phyloP scores from a whole-genome alignment of 2,888 invertebrate species.

The Gastracanthus pulcherrimus region DNA sequence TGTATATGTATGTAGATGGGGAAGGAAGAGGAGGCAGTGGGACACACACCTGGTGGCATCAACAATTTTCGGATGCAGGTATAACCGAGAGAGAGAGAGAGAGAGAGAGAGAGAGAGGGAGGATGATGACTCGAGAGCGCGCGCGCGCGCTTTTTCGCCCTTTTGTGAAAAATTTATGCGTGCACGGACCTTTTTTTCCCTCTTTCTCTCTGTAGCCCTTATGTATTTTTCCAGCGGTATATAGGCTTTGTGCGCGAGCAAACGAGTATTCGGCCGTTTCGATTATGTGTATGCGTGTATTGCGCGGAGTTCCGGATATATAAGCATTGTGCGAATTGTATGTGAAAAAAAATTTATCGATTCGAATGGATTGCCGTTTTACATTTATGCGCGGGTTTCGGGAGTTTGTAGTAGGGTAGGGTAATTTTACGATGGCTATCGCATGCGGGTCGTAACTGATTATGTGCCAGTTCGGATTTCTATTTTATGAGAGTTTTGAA shows the following conservation, averaged over 20 bases:
- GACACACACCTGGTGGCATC: conserved; percentile 28
- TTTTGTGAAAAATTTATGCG: not conserved
- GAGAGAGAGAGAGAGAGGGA: not conserved
- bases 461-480: too few species aligned
- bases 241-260: not conserved
- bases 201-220: not conserved
- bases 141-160: conserved; percentile 8
- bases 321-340: too few species aligned
- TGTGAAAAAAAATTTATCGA: too few species aligned
- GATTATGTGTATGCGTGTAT: too few species aligned
- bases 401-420: too few species aligned
- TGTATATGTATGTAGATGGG: conserved; percentile 18
- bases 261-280: too few species aligned
- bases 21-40: conserved; percentile 19
- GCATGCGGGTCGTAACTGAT: too few species aligned
- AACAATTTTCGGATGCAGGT: conserved; percentile 33
- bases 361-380: too few species aligned
- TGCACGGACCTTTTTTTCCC: not conserved
- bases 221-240: not conserved
- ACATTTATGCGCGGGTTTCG: too few species aligned
- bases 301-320: too few species aligned
- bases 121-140: not conserved
- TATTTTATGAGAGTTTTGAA: too few species aligned
- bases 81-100: not conserved
- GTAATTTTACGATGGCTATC: too few species aligned